A percentile compares a stretch with the other conserved stretches of the same genome.
Evolutionary conservation across 2,797 vertebrate genomes (phyloP).

Genomic region (Sitta carolinensis): DNA sequence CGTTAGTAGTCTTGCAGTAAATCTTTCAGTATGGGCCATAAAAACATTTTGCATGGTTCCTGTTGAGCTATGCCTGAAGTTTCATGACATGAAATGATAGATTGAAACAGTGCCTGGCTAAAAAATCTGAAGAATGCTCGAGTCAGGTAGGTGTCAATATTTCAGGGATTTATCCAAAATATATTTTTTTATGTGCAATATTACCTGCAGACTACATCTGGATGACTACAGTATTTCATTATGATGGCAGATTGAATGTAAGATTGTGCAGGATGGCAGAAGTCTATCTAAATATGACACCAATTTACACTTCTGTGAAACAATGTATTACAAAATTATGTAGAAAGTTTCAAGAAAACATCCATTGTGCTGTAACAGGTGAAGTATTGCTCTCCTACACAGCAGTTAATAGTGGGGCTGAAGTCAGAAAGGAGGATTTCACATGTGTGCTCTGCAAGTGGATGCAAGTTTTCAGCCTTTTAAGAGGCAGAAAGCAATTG

Average conservation of each 20-base stretch:
- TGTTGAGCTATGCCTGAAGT: neutral
- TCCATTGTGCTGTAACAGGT: neutral
- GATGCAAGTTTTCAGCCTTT: neutral
- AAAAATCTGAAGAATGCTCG: neutral
- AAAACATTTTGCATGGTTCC: neutral
- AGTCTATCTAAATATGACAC: neutral
- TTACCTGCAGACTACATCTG: neutral
- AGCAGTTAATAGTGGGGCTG: neutral
- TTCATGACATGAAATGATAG: neutral
- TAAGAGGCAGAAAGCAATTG: neutral
- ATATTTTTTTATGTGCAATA: neutral
- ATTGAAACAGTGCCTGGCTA: neutral
- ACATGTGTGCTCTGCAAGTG: neutral
- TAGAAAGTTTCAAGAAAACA: neutral
- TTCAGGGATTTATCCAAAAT: neutral
- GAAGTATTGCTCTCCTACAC: neutral
- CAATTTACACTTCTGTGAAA: neutral
- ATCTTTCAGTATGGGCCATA: neutral
- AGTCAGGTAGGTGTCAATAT: neutral
- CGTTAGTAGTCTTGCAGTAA: neutral
- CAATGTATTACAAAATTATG: neutral
- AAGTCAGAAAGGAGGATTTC: neutral
- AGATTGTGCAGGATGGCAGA: neutral
- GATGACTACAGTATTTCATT: neutral
- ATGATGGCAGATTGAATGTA: neutral